Evolutionary conservation across 2,888 invertebrate genomes (phyloP).

Genomic region (Drosophila subquinaria): DNA sequence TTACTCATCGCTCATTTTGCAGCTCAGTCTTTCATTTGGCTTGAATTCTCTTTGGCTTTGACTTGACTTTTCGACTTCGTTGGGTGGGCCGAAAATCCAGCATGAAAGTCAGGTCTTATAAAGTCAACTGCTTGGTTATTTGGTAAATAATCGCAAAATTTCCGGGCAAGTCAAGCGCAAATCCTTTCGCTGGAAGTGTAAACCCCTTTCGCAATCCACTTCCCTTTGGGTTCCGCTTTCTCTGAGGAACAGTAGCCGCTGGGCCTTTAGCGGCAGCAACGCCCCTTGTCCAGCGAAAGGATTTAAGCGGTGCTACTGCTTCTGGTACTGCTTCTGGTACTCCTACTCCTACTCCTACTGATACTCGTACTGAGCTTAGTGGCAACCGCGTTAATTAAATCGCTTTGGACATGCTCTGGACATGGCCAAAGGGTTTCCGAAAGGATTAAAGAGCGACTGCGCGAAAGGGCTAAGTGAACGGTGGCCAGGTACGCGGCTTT

Average conservation of each 20-base stretch:
- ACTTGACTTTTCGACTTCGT: conserved; percentile 70
- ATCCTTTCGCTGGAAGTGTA: conserved; percentile 72
- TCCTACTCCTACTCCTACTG: not conserved
- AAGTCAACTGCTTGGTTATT: conserved; percentile 69
- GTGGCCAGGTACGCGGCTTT: conserved; percentile 63
- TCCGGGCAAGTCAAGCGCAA: conserved; percentile 51
- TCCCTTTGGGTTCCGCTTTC: not conserved
- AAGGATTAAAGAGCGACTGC: conserved; percentile 65
- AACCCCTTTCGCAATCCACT: conserved; percentile 41
- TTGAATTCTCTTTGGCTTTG: not conserved
- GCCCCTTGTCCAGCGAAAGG: conserved; percentile 61
- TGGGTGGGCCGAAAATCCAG: conserved; percentile 23
- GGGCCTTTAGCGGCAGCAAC: conserved; percentile 62
- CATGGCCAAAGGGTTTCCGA: conserved; percentile 54
- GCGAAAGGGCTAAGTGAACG: conserved; percentile 22
- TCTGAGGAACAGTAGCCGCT: conserved; percentile 64
- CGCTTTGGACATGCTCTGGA: conserved; percentile 72
- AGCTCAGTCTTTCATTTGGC: conserved; percentile 50
- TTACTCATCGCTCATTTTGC: conserved; percentile 26
- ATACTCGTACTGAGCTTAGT: conserved; percentile 35
- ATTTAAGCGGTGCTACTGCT: conserved; percentile 55
- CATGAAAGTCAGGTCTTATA: conserved; percentile 50
- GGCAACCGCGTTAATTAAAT: conserved; percentile 81
- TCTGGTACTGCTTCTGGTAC: conserved; percentile 34
- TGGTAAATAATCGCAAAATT: conserved; percentile 73